Evolutionary conservation across 2,888 invertebrate genomes (phyloP).

Genomic region (Cloeon dipterum): DNA sequence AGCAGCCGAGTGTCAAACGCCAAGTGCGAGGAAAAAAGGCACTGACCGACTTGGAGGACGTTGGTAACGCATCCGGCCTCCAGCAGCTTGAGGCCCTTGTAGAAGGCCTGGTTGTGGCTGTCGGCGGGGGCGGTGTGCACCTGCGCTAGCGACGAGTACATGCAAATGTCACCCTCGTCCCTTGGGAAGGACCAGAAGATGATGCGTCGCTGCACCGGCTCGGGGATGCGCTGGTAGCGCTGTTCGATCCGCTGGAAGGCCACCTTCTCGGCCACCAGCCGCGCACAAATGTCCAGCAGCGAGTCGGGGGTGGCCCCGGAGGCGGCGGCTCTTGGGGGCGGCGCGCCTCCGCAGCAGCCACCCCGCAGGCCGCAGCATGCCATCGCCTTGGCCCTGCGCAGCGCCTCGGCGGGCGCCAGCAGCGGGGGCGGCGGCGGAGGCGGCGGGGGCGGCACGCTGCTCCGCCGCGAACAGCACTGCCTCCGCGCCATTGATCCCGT

Average conservation of each 20-base stretch:
- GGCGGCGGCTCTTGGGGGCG: background rate
- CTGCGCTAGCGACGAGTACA: constrained; percentile 59
- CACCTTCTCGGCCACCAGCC: constrained; percentile 61
- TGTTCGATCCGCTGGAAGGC: constrained; percentile 74
- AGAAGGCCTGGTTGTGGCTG: constrained; percentile 62
- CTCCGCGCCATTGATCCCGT: too few relatives aligned
- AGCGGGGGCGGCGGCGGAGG: too few relatives aligned
- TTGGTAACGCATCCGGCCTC: constrained; percentile 63
- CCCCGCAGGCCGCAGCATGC: background rate
- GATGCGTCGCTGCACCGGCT: constrained; percentile 67
- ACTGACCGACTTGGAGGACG: constrained; percentile 77
- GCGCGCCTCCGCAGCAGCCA: background rate
- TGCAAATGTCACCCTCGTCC: constrained; percentile 69
- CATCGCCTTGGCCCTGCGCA: too few relatives aligned
- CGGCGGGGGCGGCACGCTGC: too few relatives aligned
- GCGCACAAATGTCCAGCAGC: constrained; percentile 59
- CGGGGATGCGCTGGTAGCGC: constrained; percentile 66
- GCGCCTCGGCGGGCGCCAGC: too few relatives aligned
- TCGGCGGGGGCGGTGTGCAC: constrained; percentile 26
- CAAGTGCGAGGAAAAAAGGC: too few relatives aligned
- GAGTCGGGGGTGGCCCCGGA: constrained; percentile 29
- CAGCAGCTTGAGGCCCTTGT: constrained; percentile 62
- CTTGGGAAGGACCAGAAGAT: constrained; percentile 78
- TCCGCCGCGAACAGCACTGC: too few relatives aligned
- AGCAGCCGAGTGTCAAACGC: too few relatives aligned